Conservation (phyloP, 2,888 invertebrate species). For the Serrognathus titanus region DNA sequence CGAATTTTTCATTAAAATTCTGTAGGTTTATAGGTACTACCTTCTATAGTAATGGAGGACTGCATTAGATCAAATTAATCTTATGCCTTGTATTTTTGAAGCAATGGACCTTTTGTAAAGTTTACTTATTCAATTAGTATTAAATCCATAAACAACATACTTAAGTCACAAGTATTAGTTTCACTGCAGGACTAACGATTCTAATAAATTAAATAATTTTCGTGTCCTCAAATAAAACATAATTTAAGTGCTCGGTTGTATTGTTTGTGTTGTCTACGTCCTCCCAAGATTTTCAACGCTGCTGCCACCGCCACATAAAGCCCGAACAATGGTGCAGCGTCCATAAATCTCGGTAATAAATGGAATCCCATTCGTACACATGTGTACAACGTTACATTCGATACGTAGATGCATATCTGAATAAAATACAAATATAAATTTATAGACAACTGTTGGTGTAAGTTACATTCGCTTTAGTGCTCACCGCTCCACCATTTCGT, state of each 20-base stretch:
- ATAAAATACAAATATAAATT: conserved; percentile 14
- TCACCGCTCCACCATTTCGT: conserved; percentile 20
- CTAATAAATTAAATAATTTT: too few relatives aligned
- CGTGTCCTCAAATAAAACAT: too few relatives aligned
- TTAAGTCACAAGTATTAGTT: too few relatives aligned
- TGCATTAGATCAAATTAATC: too few relatives aligned
- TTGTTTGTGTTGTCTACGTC: background rate
- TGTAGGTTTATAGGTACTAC: too few relatives aligned
- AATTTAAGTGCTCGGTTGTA: background rate
- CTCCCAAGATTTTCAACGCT: background rate
- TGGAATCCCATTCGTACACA: background rate
- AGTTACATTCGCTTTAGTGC: conserved; percentile 20
- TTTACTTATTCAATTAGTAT: too few relatives aligned
- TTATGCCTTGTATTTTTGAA: too few relatives aligned
- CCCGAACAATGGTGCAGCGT: background rate
- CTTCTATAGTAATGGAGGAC: too few relatives aligned
- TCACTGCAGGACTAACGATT: too few relatives aligned
- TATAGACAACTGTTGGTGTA: conserved; percentile 21
- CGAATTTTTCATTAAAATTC: too few relatives aligned
- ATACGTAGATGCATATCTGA: conserved; percentile 17
- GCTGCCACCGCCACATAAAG: background rate
- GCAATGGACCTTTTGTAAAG: too few relatives aligned
- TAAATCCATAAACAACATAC: too few relatives aligned
- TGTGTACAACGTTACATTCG: background rate
- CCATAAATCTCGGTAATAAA: conserved; percentile 1